phyloP scores from a whole-genome alignment of 2,888 invertebrate genomes.

The Oligia latruncula region DNA sequence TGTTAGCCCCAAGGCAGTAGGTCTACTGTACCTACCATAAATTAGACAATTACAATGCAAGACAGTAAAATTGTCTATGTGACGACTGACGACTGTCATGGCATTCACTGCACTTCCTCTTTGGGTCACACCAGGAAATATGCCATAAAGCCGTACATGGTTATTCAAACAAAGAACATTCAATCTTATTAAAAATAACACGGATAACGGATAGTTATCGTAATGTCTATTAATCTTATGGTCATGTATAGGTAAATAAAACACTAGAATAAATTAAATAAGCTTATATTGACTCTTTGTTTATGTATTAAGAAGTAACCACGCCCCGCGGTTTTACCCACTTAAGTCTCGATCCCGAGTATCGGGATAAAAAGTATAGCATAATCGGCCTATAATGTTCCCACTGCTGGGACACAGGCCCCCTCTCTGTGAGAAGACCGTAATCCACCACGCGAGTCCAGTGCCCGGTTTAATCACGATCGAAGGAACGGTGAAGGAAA shows the following conservation, averaged over 20 bases:
- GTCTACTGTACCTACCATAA: conserved; percentile 39
- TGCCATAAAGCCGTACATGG: conserved; percentile 34
- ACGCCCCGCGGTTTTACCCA: too few relatives aligned
- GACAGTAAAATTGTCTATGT: conserved; percentile 52
- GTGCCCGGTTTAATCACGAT: too few relatives aligned
- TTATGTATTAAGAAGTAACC: too few relatives aligned
- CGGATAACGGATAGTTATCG: background rate
- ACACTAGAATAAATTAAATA: background rate
- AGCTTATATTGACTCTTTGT: background rate
- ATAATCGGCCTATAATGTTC: too few relatives aligned
- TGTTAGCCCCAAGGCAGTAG: conserved; percentile 40
- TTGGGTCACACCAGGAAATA: conserved; percentile 56
- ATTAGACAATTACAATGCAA: conserved; percentile 63
- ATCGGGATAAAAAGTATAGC: too few relatives aligned
- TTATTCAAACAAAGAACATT: conserved; percentile 50
- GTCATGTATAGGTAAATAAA: background rate
- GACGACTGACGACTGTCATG: conserved; percentile 37
- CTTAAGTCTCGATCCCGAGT: too few relatives aligned
- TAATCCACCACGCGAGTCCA: too few relatives aligned
- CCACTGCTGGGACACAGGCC: too few relatives aligned
- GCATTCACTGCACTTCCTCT: conserved; percentile 62
- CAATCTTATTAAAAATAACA: conserved; percentile 50
- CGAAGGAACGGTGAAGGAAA: too few relatives aligned
- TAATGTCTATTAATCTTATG: conserved; percentile 2
- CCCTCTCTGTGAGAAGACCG: too few relatives aligned